Evolutionary conservation across 2,888 invertebrate species (phyloP).

Genomic region (Philonicus albiceps): DNA sequence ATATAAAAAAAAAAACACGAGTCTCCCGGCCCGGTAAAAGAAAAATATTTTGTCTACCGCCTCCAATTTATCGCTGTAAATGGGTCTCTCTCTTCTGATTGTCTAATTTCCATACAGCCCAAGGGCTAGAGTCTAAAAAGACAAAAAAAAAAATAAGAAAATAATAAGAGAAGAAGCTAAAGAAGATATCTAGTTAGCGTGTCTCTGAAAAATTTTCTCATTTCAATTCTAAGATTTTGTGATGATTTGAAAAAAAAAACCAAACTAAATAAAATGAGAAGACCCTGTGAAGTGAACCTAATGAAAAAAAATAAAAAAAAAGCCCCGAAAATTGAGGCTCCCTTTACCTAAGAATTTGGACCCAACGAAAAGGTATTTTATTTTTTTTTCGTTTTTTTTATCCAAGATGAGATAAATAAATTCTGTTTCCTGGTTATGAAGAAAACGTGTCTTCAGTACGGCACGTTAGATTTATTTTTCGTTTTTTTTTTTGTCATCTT

Average conservation of each 20-base stretch:
- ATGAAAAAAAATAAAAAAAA: background rate
- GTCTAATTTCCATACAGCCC: slow-evolving; percentile 18
- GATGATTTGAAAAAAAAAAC: background rate
- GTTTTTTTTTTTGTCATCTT: background rate
- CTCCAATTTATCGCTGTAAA: slow-evolving; percentile 8
- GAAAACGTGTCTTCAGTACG: background rate
- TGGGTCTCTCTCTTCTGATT: slow-evolving; percentile 16
- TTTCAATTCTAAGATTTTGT: slow-evolving; percentile 14
- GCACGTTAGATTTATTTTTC: background rate
- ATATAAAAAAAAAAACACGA: too few species aligned
- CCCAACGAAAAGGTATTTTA: background rate
- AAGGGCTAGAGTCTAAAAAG: background rate
- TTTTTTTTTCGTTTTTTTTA: background rate
- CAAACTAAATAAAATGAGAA: background rate
- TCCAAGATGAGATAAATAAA: slow-evolving; percentile 19
- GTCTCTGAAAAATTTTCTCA: background rate
- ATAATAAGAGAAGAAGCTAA: background rate
- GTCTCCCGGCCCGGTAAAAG: background rate
- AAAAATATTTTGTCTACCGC: background rate
- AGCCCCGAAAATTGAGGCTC: background rate
- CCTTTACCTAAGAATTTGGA: background rate
- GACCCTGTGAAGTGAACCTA: background rate
- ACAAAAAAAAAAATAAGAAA: background rate
- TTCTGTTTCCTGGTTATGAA: background rate
- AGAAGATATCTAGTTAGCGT: slow-evolving; percentile 33